These are phyloP conservation scores for Orchesella cincta DNA, from an alignment of 1,140 invertebrate species.

Conservation along the genomic window DNA sequence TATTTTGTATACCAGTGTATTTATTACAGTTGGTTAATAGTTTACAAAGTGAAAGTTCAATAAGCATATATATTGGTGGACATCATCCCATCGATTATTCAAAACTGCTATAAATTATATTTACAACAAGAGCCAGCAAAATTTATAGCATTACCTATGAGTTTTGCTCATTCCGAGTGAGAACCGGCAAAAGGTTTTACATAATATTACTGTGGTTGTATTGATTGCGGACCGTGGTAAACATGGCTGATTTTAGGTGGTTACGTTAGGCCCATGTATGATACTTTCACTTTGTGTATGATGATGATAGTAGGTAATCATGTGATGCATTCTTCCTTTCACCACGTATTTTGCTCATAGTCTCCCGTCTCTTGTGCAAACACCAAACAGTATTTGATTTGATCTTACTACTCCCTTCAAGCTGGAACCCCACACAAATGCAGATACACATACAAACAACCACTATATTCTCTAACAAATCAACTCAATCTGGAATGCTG, in stretches of 20 bases:
- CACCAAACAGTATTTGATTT: background rate
- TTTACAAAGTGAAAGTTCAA: background rate
- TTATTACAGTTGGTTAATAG: background rate
- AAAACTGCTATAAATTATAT: background rate
- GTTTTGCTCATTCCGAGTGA: background rate
- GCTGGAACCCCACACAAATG: background rate
- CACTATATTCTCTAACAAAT: too few species aligned
- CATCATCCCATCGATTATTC: background rate
- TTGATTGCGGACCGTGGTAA: background rate
- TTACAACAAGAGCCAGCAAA: too few species aligned
- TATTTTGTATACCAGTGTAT: background rate
- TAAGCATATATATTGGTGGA: background rate
- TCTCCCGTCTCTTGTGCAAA: background rate
- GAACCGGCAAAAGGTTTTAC: background rate
- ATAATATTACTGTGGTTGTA: background rate
- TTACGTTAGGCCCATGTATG: background rate
- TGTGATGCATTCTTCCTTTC: background rate
- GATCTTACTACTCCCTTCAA: background rate
- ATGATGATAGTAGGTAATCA: background rate
- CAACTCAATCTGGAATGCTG: too few species aligned
- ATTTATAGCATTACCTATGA: background rate
- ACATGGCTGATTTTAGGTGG: slow-evolving; percentile 14
- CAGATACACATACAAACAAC: background rate
- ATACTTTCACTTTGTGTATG: background rate
- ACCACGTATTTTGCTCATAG: background rate